Evolutionary conservation across 1,140 invertebrate species (phyloP).

Genomic region (Maniola jurtina): DNA sequence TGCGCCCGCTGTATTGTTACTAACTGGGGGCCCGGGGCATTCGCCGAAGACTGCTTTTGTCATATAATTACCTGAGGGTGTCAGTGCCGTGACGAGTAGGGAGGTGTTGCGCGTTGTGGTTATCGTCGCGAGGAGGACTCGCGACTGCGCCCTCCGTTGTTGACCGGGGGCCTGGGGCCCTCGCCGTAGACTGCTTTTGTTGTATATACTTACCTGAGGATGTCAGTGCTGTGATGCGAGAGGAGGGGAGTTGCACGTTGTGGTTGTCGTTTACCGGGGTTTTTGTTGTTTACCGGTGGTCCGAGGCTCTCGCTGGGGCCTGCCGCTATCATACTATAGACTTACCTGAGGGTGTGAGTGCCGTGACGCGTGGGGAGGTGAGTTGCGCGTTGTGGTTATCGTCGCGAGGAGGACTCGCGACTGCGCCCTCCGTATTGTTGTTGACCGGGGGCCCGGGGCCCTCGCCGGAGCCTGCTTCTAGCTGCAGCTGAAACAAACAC

Average conservation of each 20-base stretch:
- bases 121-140: constrained; percentile 60
- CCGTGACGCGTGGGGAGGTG: constrained; percentile 30
- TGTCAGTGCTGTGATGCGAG: too few species aligned
- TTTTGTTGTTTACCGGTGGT: too few species aligned
- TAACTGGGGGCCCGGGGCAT: too few species aligned
- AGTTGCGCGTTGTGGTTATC: constrained; percentile 64
- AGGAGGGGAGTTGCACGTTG: too few species aligned
- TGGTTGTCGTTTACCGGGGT: too few species aligned
- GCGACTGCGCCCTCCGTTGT: constrained; percentile 61
- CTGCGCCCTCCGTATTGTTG: constrained; percentile 60
- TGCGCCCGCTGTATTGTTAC: constrained; percentile 41
- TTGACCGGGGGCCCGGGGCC: constrained; percentile 62
- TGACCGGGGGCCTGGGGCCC: constrained; percentile 58
- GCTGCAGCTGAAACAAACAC: constrained; percentile 50
- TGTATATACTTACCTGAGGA: not conserved
- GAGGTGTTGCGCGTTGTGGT: constrained; percentile 58
- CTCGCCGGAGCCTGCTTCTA: constrained; percentile 62
- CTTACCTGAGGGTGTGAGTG: not conserved
- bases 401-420: constrained; percentile 57
- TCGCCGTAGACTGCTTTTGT: constrained; percentile 58
- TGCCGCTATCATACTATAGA: too few species aligned
- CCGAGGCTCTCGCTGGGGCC: too few species aligned
- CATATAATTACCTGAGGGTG: not conserved
- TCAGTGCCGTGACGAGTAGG: constrained; percentile 15
- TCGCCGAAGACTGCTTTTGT: constrained; percentile 36